Conservation (phyloP, 1,140 invertebrate genomes). For the Parapsyche elsis region DNA sequence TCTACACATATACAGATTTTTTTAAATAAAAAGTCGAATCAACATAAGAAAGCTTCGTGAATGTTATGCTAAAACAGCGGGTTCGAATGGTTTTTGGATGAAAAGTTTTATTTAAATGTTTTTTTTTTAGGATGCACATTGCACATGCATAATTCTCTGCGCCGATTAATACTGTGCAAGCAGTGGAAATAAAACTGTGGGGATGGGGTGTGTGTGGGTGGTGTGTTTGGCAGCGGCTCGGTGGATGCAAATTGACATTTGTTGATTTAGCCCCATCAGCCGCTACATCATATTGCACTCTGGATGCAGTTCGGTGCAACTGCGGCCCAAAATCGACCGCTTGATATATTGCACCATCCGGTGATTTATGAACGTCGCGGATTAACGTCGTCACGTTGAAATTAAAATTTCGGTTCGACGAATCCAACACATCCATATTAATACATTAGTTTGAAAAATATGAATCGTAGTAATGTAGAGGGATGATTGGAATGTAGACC, state of each 20-base stretch:
- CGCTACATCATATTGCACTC: constrained; percentile 48
- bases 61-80: no score
- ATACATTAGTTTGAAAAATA: no score
- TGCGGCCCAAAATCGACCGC: neutral
- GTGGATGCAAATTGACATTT: constrained; percentile 45
- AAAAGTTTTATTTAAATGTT: neutral
- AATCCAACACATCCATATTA: no score
- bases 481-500: no score
- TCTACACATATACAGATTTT: no score
- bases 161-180: constrained; percentile 23
- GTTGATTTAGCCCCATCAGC: constrained; percentile 49
- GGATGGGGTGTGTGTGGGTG: neutral
- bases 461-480: no score
- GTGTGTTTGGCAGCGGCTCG: neutral
- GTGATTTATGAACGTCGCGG: constrained; percentile 9
- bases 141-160: constrained; percentile 41
- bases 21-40: no score
- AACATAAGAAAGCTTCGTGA: no score
- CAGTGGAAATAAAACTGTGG: constrained; percentile 30
- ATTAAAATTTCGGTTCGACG: neutral
- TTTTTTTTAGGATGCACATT: neutral
- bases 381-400: neutral
- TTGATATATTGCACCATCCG: neutral
- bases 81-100: no score
- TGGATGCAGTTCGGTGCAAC: constrained; percentile 36